Evolutionary conservation across 2,888 invertebrate genomes (phyloP).

Genomic region (Acleris sparsana): DNA sequence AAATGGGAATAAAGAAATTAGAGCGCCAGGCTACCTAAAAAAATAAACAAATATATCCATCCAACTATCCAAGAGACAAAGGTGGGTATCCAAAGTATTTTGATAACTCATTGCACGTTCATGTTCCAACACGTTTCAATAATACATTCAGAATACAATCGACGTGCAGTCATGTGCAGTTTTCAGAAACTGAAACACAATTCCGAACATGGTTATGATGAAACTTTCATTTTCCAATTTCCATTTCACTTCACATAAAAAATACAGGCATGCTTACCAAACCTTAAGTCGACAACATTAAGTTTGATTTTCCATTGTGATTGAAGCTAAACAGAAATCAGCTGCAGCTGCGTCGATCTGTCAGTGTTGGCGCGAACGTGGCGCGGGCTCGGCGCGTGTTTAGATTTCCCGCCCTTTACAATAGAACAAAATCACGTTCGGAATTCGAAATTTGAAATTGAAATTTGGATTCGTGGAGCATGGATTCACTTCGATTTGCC

Average conservation of each 20-base stretch:
- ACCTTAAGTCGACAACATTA: constrained; percentile 4
- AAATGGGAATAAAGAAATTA: too few relatives aligned
- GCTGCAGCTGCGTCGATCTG: constrained; percentile 58
- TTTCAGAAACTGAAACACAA: neutral
- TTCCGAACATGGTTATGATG: neutral
- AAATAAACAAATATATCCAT: too few relatives aligned
- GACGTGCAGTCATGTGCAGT: neutral
- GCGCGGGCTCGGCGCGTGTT: constrained; percentile 53
- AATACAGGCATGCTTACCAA: neutral
- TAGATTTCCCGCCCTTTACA: constrained; percentile 49
- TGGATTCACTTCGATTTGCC: neutral
- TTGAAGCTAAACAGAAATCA: constrained; percentile 51
- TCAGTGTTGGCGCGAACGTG: constrained; percentile 66
- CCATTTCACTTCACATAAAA: constrained; percentile 8
- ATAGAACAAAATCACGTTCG: constrained; percentile 30
- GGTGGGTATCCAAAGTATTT: too few relatives aligned
- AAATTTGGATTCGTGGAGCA: neutral
- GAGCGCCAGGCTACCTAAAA: too few relatives aligned
- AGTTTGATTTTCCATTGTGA: constrained; percentile 14
- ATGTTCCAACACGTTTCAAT: too few relatives aligned
- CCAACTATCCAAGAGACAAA: too few relatives aligned
- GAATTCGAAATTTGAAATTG: constrained; percentile 30
- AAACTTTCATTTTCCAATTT: constrained; percentile 22
- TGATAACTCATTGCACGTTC: too few relatives aligned
- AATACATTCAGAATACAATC: too few relatives aligned